Evolutionary conservation across 1,140 invertebrate genomes (phyloP), one percentile per base, ranked within the genome.

Genomic region (Atta cephalotes): DNA sequence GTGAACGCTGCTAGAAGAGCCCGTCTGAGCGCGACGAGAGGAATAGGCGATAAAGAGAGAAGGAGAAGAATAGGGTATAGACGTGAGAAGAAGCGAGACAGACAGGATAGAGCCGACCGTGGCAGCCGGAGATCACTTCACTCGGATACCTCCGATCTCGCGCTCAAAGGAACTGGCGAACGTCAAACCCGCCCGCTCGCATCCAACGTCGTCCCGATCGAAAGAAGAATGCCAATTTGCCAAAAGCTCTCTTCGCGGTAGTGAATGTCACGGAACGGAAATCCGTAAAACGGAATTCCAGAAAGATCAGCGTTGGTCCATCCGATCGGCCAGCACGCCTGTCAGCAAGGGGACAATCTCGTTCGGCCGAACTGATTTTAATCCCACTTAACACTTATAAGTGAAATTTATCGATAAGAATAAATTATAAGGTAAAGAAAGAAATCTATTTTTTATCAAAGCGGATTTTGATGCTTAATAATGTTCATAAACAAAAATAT

Each of bases 171-270:
- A 87, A 89, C 87, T 88, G 84, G 87, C 88, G 82, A 88, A 91
- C 88, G 91, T 94, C 92, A 93, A 93, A 92, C 90, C 90, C 82
- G 90, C 86, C 72, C 87, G 87, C n/a, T 85, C 89, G 82, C 88
- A 78, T 84, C 87, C 79, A 85, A 76, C 74, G 65, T 89, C 79
- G 76, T 72, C 74, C 81, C 39, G 74, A 76, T 88, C 92, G 84
- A 92, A 94, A 93, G 93, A 94, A 94, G 94, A 94, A 94, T 94
- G 93, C 94, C 90, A 94, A 94, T 94, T 94, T 94, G 88, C 90
- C 89, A 85, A 93, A 93, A 88, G 87, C 88, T 79, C 81, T 91
- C 82, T 86, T 87, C 86, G 88, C 91, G 85, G 87, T 90, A 77
- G 87, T 78, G 70, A 89, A 85, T 76, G 85, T 90, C 80, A 89